Base-by-base conservation (phyloP, 2,888 invertebrate genomes). In the Drosophila affinis region DNA sequence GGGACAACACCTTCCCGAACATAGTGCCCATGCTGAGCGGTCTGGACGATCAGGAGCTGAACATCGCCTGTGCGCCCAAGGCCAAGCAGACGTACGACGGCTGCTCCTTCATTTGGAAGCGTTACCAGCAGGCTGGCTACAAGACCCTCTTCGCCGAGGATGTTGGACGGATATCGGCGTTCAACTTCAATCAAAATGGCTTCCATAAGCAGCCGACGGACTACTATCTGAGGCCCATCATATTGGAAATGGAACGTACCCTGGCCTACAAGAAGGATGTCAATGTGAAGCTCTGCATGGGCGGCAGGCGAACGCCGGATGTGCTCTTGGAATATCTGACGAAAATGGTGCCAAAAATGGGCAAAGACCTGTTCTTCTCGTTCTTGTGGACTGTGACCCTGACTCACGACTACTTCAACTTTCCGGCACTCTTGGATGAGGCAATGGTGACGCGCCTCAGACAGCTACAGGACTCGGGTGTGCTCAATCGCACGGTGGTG, bases 1-100 rank as follows among this genome's bases (percentile, higher is more conserved):
- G 95, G 3, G 98, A 98, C 91, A 98, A 98, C 91, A 98, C 98
- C 0, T 98, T 96, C 90, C 97, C 98, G 0, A 98, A 98, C 91
- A 91, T 98, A 67, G 94, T 96, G 9, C 96, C 98, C 0, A 94
- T 97, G 72, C 92, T 98, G 12, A 94, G 95, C 3, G 98, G 98
- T 0, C 90, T 95, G 49, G 94, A 93, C 48, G 94, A 94, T 32
- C 92, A 93, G 0, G 96, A 97, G 84, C 90, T 97, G 52, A 93
- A 93, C 56, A 92, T 92, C 62, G 93, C 92, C 0, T 97, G 97
- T 87, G 94, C 95, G 93, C 92, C 93, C 14, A 60, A 77, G 29
- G 88, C 92, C 0, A 91, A 92, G 51, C 92, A 93, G 1, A 93
- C 94, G 21, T 97, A 96, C 90, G 98, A 98, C 89, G 93, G 94